Base-by-base conservation (phyloP, 2,113 vertebrate genomes). In the Callipepla squamata region DNA sequence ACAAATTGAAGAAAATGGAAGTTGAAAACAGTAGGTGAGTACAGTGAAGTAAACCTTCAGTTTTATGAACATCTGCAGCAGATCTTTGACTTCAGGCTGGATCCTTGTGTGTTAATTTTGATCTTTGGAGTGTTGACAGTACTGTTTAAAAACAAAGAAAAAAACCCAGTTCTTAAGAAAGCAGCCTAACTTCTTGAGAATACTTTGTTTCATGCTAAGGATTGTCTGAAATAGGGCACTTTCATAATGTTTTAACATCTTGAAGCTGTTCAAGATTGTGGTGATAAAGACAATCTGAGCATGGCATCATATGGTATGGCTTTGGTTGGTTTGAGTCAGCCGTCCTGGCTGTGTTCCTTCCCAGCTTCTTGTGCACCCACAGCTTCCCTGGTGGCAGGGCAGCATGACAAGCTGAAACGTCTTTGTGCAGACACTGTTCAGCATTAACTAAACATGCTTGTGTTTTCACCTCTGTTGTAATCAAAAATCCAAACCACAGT, bases 21-120 rank as follows among this genome's bases (percentile, higher is more conserved):
- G 98, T 98, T 96, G 99, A 99, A 87, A 98, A 98, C 83, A 98
- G 97, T 96, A 98, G 99, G 99, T 99, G 94, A 97, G 69, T 11
- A 23, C 28, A 79, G 32, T 13, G 7, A 22, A 58, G 14, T 53
- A 38, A 77, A 13, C 23, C 5, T 0, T 51, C 20, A 42, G 11
- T 38, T 48, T 3, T 4, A 1, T 36, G 51, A 50, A 9, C 1
- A 0, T 11, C 36, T 76, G 61, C 53, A 30, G 42, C 55, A 72
- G 30, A 47, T 47, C 32, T 61, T 11, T 67, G 18, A n/a, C 55
- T 58, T n/a, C 30, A 58, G 30, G 55, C 19, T 58, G 32, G 55
- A 58, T 58, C 18, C 32, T 32, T 32, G 30, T 11, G 53, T 11
- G 30, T 57, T 57, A 17, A 57, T 57, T 32, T 57, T 18, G 30